Percentiles rank a stretch among this genome's conserved stretches.
Evolutionary conservation across 2,797 vertebrate species (phyloP).

Genomic region (Atherinosoma microstoma): DNA sequence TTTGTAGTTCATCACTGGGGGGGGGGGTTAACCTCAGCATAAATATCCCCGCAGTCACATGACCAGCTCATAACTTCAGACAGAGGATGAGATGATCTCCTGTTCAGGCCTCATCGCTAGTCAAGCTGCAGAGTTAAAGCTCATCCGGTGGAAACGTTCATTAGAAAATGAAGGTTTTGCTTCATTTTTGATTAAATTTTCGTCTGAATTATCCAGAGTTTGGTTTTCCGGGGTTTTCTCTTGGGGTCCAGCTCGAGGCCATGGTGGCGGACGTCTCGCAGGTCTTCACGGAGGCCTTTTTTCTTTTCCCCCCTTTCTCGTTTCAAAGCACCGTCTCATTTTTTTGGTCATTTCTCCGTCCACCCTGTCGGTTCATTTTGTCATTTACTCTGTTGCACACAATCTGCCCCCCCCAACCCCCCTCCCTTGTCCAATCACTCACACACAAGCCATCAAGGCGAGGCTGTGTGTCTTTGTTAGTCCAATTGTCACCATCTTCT

Average conservation of each 20-base stretch:
- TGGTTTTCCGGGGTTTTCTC: background rate
- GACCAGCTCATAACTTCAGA: constrained; percentile 69
- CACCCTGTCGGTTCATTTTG: constrained; percentile 52
- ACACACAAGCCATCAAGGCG: constrained; percentile 59
- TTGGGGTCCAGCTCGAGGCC: background rate
- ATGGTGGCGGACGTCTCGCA: background rate
- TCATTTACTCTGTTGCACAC: constrained; percentile 62
- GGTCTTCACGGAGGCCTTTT: constrained; percentile 24
- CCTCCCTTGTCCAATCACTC: constrained; percentile 56
- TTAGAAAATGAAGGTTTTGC: background rate
- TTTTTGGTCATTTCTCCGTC: constrained; percentile 53
- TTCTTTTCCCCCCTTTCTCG: background rate
- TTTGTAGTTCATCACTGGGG: background rate
- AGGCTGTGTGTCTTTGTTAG: constrained; percentile 78
- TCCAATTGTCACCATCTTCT: constrained; percentile 68
- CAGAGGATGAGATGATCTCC: constrained; percentile 67
- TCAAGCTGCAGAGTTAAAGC: constrained; percentile 45
- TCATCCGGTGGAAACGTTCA: background rate
- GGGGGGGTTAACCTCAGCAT: constrained; percentile 22
- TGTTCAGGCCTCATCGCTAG: too few species aligned
- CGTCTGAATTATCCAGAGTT: fast-evolving
- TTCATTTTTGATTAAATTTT: background rate
- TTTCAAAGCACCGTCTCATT: background rate
- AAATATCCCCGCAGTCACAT: constrained; percentile 66
- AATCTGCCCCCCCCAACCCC: constrained; percentile 41